Conservation (phyloP, 2,113 vertebrate species). For the Chrysemys picta region DNA sequence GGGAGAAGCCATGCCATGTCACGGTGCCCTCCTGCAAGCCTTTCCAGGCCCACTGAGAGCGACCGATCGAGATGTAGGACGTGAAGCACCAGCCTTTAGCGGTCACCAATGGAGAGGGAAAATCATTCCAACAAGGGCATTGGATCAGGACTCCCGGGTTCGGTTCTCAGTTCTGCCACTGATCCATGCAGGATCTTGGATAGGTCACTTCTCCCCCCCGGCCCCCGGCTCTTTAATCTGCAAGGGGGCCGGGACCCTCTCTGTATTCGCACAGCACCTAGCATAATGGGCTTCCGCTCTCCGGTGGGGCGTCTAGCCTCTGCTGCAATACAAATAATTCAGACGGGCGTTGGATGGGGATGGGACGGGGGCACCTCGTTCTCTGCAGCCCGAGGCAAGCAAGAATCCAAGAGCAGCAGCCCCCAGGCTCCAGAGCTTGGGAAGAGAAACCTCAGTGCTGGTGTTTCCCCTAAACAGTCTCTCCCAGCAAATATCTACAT, state of each 20-base stretch:
- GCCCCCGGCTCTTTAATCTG: not conserved
- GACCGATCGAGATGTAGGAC: no score
- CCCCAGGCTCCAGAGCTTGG: not conserved
- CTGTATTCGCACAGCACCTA: not conserved
- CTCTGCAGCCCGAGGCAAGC: fast-evolving
- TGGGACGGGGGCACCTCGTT: not conserved
- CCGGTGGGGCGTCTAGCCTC: not conserved
- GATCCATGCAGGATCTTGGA: not conserved
- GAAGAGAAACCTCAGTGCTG: slow-evolving; percentile 43
- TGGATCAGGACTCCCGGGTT: not conserved
- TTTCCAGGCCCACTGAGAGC: no score
- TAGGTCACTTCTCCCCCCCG: not conserved
- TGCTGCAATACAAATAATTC: not conserved
- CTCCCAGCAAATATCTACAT: not conserved
- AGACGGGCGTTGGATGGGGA: not conserved
- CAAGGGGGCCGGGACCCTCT: fast-evolving
- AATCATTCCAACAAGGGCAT: no score
- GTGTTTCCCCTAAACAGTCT: not conserved
- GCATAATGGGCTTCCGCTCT: fast-evolving
- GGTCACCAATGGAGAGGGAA: no score
- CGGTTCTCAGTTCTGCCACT: no score
- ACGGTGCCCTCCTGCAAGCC: no score
- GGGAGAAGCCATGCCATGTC: no score
- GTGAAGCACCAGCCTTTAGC: no score
- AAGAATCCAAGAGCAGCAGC: not conserved